A percentile compares a stretch with the other conserved stretches of the same genome.
These are phyloP conservation scores for Donacobius atricapilla DNA, from an alignment of 2,113 vertebrate species.

Conservation along the genomic window DNA sequence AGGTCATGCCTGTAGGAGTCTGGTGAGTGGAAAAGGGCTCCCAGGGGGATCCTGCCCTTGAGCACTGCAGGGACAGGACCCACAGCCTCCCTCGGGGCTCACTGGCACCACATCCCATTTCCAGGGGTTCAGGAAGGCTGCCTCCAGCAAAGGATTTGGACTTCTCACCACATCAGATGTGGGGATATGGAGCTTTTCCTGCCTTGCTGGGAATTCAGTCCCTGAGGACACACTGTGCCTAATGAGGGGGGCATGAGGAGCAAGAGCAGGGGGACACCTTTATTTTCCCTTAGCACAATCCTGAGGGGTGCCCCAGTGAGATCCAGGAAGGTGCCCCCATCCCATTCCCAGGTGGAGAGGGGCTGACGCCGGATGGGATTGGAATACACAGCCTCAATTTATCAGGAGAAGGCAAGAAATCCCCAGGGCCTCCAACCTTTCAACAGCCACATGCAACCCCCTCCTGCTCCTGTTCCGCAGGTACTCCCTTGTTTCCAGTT, in stretches of 20 bases:
- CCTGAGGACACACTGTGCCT: background rate
- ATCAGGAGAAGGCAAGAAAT: slow-evolving; percentile 1
- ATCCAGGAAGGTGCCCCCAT: background rate
- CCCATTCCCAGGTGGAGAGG: background rate
- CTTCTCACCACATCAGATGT: accelerated
- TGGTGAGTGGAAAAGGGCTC: accelerated
- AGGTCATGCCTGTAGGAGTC: background rate
- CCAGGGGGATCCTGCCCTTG: background rate
- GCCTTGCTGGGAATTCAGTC: background rate
- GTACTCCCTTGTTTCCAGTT: slow-evolving; percentile 51
- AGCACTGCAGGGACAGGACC: accelerated
- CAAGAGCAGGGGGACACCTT: accelerated
- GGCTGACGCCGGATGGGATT: background rate
- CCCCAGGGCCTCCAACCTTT: background rate
- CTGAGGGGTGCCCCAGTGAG: accelerated
- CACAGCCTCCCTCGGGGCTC: accelerated
- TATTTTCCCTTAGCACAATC: accelerated
- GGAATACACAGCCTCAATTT: background rate
- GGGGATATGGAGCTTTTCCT: background rate
- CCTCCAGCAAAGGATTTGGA: background rate
- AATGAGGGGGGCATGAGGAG: background rate
- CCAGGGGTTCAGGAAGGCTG: background rate
- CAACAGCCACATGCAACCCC: slow-evolving; percentile 32
- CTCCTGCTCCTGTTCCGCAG: background rate
- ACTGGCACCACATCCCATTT: accelerated